Evolutionary conservation across 2,113 vertebrate species (phyloP).

Genomic region (Channa maculata): DNA sequence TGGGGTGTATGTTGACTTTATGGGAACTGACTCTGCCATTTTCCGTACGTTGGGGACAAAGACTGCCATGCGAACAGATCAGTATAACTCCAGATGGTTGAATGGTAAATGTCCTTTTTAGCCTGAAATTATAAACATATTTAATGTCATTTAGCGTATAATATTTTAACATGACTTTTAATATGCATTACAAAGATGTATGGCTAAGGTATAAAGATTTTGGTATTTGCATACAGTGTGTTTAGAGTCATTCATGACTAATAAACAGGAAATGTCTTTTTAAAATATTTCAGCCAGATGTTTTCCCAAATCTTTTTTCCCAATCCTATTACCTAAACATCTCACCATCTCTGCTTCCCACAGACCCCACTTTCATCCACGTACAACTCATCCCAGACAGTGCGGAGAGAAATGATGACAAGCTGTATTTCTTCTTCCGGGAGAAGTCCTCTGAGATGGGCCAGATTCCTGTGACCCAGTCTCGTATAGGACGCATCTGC

Average conservation of each 20-base stretch:
- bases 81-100: constrained; percentile 99
- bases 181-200: constrained; percentile 1
- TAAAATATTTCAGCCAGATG: constrained; percentile 41
- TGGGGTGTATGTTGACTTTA: constrained; percentile 98
- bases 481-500: constrained; percentile 96
- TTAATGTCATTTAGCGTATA: constrained; percentile 6
- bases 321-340: constrained; percentile 5
- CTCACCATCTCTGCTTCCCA: constrained; percentile 38
- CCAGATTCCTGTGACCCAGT: constrained; percentile 92
- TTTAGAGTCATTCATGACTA: constrained; percentile 26
- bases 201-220: constrained; percentile 12
- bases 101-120: constrained; percentile 86
- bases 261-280: constrained; percentile 55
- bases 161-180: constrained; percentile 2
- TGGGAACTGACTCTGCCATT: constrained; percentile 98
- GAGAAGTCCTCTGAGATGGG: constrained; percentile 95
- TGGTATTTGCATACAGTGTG: constrained; percentile 7
- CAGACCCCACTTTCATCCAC: constrained; percentile 94
- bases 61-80: constrained; percentile 97
- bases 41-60: constrained; percentile 97
- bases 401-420: constrained; percentile 95
- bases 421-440: constrained; percentile 99
- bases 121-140: background rate
- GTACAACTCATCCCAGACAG: constrained; percentile 97
- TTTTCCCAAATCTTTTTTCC: constrained; percentile 21